A percentile compares a stretch with the other conserved stretches of the same genome.
Conservation (phyloP, 1,140 invertebrate genomes). For the Drosophila azteca region DNA sequence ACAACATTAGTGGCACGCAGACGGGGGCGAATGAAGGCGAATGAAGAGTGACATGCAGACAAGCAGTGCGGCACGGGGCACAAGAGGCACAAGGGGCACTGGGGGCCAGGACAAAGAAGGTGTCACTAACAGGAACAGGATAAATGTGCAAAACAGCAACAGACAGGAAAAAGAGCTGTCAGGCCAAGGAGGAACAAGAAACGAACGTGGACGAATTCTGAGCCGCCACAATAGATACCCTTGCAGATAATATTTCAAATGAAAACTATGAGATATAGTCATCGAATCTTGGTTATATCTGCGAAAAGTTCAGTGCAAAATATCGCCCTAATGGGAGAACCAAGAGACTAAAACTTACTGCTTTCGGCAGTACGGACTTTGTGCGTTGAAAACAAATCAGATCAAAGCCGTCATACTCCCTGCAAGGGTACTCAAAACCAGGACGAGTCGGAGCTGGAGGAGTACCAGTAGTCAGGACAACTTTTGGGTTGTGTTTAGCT, state of each 20-base stretch:
- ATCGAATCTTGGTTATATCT: not conserved
- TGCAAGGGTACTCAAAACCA: not conserved
- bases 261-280: too few species aligned
- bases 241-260: too few species aligned
- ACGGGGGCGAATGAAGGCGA: constrained; percentile 21
- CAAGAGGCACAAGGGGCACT: constrained; percentile 64
- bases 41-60: constrained; percentile 79
- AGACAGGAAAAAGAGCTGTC: constrained; percentile 73
- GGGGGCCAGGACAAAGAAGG: constrained; percentile 70
- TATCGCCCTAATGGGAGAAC: too few species aligned
- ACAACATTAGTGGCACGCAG: constrained; percentile 21
- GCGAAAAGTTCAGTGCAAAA: too few species aligned
- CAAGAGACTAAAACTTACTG: too few species aligned
- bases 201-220: constrained; percentile 1
- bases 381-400: too few species aligned
- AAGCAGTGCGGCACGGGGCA: constrained; percentile 23
- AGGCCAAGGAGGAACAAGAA: constrained; percentile 16
- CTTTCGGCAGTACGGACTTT: too few species aligned
- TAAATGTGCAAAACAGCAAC: constrained; percentile 79
- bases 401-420: not conserved
- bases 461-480: constrained; percentile 18
- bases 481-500: constrained; percentile 50
- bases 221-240: not conserved
- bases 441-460: not conserved
- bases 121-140: constrained; percentile 80